A percentile compares a stretch with the other conserved stretches of the same genome.
Evolutionary conservation across 2,888 invertebrate genomes (phyloP).

Genomic region (Patella caerulea): DNA sequence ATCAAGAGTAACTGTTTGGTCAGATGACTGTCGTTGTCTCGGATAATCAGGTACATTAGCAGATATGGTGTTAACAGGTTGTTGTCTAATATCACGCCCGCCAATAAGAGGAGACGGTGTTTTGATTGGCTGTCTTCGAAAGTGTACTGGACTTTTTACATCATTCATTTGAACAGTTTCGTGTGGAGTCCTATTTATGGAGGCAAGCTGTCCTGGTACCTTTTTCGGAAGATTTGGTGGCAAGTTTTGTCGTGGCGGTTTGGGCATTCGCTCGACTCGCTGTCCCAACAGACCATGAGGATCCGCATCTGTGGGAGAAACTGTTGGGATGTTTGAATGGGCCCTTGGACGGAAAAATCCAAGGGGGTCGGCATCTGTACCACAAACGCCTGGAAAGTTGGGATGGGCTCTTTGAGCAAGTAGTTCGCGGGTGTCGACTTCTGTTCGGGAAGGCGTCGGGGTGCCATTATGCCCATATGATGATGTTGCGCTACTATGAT

Average conservation of each 20-base stretch:
- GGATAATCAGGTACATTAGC: too few relatives aligned
- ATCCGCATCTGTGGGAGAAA: not conserved
- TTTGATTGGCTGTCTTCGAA: too few relatives aligned
- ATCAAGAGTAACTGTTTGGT: too few relatives aligned
- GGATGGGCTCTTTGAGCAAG: not conserved
- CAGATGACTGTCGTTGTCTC: too few relatives aligned
- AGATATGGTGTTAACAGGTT: too few relatives aligned
- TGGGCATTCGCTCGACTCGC: not conserved
- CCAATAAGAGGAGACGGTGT: too few relatives aligned
- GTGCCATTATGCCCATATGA: not conserved
- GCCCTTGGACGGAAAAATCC: not conserved
- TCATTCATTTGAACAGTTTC: not conserved
- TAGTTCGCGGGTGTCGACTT: too few relatives aligned
- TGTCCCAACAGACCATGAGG: not conserved
- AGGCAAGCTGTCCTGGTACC: not conserved
- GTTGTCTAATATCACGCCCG: too few relatives aligned
- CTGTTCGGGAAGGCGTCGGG: not conserved
- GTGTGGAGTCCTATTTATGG: not conserved
- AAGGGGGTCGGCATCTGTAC: not conserved
- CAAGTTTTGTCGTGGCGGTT: not conserved
- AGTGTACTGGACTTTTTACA: not conserved
- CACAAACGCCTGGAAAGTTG: too few relatives aligned
- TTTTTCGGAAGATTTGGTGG: not conserved
- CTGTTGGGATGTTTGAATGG: too few relatives aligned
- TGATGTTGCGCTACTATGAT: not conserved